phyloP scores from a whole-genome alignment of 1,140 invertebrate genomes.

The Drosophila rufa region DNA sequence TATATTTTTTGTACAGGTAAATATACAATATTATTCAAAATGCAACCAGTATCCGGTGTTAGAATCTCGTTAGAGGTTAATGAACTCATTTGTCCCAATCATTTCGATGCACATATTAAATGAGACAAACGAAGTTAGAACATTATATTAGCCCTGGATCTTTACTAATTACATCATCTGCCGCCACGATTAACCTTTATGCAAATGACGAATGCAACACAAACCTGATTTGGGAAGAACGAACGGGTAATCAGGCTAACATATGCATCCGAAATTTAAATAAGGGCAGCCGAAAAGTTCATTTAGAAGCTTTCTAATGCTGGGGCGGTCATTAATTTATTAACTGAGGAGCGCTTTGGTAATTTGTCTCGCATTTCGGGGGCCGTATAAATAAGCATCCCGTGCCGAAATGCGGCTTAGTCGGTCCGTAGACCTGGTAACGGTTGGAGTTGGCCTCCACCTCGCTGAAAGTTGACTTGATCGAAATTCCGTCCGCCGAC shows the following conservation, averaged over 20 bases:
- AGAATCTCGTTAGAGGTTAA: slow-evolving; percentile 6
- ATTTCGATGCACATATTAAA: slow-evolving; percentile 13
- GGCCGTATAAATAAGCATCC: slow-evolving; percentile 62
- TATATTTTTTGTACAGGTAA: background rate
- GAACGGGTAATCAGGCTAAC: background rate
- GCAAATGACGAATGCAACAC: slow-evolving; percentile 18
- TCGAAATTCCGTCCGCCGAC: slow-evolving; percentile 48
- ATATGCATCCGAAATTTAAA: slow-evolving; percentile 26
- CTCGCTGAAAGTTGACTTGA: slow-evolving; percentile 46
- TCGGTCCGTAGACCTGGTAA: slow-evolving; percentile 45
- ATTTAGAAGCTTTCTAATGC: slow-evolving; percentile 30
- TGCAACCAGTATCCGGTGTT: slow-evolving; percentile 20
- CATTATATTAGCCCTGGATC: background rate
- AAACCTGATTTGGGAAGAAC: slow-evolving; percentile 16
- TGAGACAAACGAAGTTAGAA: background rate
- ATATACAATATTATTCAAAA: slow-evolving; percentile 15
- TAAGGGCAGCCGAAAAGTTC: slow-evolving; percentile 10
- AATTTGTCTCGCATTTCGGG: slow-evolving; percentile 10
- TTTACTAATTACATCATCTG: slow-evolving; percentile 25
- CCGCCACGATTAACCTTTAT: slow-evolving; percentile 9
- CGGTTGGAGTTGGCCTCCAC: slow-evolving; percentile 4
- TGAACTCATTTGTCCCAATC: slow-evolving; percentile 1
- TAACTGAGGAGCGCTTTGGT: background rate
- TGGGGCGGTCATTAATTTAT: slow-evolving; percentile 25
- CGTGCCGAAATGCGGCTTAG: slow-evolving; percentile 44